phyloP scores from a whole-genome alignment of 2,797 vertebrate genomes.

The Fistularia commersonii region DNA sequence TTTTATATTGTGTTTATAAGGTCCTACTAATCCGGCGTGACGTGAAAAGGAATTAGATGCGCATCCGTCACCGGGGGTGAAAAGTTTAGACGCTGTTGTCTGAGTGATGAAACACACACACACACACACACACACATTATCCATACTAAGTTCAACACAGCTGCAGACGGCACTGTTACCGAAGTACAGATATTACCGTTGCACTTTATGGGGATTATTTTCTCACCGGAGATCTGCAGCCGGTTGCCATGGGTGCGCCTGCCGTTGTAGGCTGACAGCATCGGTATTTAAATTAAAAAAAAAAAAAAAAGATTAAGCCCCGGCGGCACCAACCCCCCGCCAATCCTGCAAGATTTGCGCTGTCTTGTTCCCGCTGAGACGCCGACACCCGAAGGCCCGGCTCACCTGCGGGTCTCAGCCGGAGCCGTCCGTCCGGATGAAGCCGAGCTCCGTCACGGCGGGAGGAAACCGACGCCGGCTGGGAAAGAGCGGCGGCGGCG shows the following conservation, averaged over 20 bases:
- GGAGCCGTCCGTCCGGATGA: not conserved
- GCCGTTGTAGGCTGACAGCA: no score
- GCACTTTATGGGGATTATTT: conserved; percentile 5
- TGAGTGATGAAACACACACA: no score
- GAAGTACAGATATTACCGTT: conserved; percentile 3
- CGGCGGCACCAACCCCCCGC: conserved; percentile 13
- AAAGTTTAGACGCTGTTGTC: no score
- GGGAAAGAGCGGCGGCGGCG: no score
- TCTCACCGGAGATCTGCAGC: conserved; percentile 12
- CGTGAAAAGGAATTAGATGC: no score
- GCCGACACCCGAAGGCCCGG: not conserved
- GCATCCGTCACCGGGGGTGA: no score
- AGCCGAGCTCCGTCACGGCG: not conserved
- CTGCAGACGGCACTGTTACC: conserved; percentile 1
- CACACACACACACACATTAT: no score
- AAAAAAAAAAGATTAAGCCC: conserved; percentile 19
- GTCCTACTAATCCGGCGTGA: no score
- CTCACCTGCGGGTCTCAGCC: conserved; percentile 14
- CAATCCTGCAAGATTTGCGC: conserved; percentile 10
- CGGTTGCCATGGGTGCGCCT: conserved; percentile 22
- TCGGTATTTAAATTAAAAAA: no score
- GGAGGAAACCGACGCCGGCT: not conserved
- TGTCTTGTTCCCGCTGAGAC: conserved; percentile 14
- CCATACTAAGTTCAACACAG: no score
- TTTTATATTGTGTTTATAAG: no score